These are phyloP conservation scores for Ladona fulva DNA, from an alignment of 1,140 invertebrate genomes.

Conservation along the genomic window DNA sequence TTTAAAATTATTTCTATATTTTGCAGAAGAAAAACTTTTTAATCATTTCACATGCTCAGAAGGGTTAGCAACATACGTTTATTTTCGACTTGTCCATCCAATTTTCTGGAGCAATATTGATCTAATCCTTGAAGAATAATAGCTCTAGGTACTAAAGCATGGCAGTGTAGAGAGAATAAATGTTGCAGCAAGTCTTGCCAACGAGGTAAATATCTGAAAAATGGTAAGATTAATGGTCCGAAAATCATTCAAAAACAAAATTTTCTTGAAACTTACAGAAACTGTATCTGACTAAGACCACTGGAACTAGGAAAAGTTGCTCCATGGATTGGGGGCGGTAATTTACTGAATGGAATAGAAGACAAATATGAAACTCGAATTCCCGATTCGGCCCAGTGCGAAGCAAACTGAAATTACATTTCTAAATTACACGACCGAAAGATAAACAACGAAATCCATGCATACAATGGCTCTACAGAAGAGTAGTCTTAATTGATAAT, in stretches of 20 bases:
- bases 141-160: constrained; percentile 7
- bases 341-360: neutral
- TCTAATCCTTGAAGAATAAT: constrained; percentile 18
- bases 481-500: no score
- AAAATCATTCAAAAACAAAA: neutral
- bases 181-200: constrained; percentile 19
- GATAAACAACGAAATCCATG: no score
- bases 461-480: no score
- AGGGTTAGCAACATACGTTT: no score
- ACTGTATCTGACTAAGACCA: constrained; percentile 16
- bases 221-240: neutral
- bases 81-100: no score
- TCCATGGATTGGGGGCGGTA: constrained; percentile 19
- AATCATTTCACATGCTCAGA: no score
- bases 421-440: no score
- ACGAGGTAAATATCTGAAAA: constrained; percentile 18
- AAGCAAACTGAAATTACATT: constrained; percentile 17
- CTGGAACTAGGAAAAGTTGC: neutral
- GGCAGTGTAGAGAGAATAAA: constrained; percentile 16
- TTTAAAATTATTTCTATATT: no score
- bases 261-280: constrained; percentile 15
- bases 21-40: no score
- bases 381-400: constrained; percentile 17
- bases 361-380: constrained; percentile 18
- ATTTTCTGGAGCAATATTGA: constrained; percentile 12